These are phyloP conservation scores for Sebastiscus tertius DNA, from an alignment of 2,797 vertebrate species.

Conservation along the genomic window DNA sequence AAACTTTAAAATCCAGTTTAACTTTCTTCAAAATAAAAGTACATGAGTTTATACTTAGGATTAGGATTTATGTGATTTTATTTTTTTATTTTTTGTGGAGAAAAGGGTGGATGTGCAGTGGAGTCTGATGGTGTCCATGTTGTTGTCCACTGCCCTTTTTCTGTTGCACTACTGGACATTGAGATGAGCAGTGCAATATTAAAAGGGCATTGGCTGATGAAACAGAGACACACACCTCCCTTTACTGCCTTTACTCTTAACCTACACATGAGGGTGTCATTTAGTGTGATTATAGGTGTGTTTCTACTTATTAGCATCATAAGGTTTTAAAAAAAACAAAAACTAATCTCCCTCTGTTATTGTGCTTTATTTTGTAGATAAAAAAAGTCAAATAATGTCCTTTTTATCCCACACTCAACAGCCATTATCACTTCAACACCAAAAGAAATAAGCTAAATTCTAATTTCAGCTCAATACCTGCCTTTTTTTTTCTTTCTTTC, in stretches of 20 bases:
- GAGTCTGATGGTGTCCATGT: conserved; percentile 77
- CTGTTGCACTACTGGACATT: conserved; percentile 99
- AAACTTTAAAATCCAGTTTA: conserved; percentile 11
- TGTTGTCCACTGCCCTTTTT: conserved; percentile 98
- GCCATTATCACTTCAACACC: not conserved
- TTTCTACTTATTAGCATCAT: not conserved
- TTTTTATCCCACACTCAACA: not conserved
- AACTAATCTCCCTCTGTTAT: not conserved
- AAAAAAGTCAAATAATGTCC: not conserved
- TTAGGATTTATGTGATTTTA: not conserved
- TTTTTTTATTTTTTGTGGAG: not conserved
- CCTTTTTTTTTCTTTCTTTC: not conserved
- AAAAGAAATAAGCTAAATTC: conserved; percentile 5
- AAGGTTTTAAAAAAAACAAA: not conserved
- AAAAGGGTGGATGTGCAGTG: conserved; percentile 47
- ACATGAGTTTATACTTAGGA: not conserved
- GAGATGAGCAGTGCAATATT: conserved; percentile 99
- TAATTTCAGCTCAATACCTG: not conserved
- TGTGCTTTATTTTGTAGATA: not conserved
- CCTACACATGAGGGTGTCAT: conserved; percentile 44
- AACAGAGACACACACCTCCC: conserved; percentile 79
- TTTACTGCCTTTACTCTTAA: conserved; percentile 72
- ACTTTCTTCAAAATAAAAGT: not conserved
- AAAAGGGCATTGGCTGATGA: conserved; percentile 99
- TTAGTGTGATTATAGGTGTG: not conserved